Percentiles rank a stretch among this genome's conserved stretches.
Conservation (phyloP, 30 jellyfish, hydroid and myxozoan species). For the Chironex yamaguchii region DNA sequence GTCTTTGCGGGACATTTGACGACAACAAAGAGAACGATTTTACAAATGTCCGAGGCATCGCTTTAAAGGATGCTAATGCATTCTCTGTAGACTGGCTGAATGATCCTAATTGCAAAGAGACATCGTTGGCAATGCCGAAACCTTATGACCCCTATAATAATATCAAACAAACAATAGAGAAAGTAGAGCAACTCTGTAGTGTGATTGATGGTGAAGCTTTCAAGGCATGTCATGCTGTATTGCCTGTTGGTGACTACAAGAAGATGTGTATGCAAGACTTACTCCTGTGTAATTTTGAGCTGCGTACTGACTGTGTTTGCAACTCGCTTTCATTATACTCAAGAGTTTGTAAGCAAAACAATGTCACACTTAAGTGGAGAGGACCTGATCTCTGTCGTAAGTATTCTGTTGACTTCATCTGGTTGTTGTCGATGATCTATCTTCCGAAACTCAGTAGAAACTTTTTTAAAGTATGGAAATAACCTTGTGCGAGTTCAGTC, state of each 20-base stretch:
- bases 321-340: slow-evolving; percentile 84
- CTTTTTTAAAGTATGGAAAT: too few relatives aligned
- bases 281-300: slow-evolving; percentile 72
- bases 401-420: slow-evolving; percentile 24
- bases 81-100: slow-evolving; percentile 62
- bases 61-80: slow-evolving; percentile 14
- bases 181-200: slow-evolving; percentile 87
- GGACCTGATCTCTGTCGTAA: slow-evolving; percentile 88
- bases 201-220: slow-evolving; percentile 73
- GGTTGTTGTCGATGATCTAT: too few relatives aligned
- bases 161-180: slow-evolving; percentile 5
- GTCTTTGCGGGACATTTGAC: slow-evolving; percentile 97
- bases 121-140: slow-evolving; percentile 18
- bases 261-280: slow-evolving; percentile 92
- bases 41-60: slow-evolving; percentile 39
- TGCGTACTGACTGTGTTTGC: slow-evolving; percentile 89
- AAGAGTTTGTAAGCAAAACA: slow-evolving; percentile 79
- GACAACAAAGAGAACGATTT: slow-evolving; percentile 86
- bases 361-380: slow-evolving; percentile 88
- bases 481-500: too few relatives aligned
- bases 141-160: slow-evolving; percentile 65
- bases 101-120: slow-evolving; percentile 74
- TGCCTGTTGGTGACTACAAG: slow-evolving; percentile 67
- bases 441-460: too few relatives aligned
- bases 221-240: slow-evolving; percentile 77